Evolutionary conservation across 2,888 invertebrate genomes (phyloP).

Genomic region (Thereva nobilitata): DNA sequence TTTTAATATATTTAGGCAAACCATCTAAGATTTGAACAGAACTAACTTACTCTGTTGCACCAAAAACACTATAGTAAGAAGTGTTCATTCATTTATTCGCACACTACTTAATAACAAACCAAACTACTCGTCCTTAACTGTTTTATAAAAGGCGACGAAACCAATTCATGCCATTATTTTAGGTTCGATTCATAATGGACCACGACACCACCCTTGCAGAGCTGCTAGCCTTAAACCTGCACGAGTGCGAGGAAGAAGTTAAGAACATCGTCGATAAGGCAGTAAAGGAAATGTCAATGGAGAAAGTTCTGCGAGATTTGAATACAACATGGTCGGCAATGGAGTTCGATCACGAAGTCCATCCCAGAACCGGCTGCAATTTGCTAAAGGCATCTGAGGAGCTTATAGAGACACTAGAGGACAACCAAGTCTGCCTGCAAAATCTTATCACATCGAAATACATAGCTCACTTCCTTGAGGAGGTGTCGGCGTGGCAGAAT

Average conservation of each 20-base stretch:
- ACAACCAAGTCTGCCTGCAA: constrained; percentile 94
- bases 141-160: not conserved
- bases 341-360: constrained; percentile 90
- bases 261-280: constrained; percentile 98
- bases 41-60: too few relatives aligned
- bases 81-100: too few relatives aligned
- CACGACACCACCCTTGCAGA: constrained; percentile 90
- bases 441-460: constrained; percentile 96
- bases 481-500: constrained; percentile 93
- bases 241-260: constrained; percentile 96
- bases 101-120: too few relatives aligned
- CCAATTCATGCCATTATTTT: constrained; percentile 39
- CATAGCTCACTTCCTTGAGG: constrained; percentile 92
- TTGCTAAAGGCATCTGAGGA: constrained; percentile 91
- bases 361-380: constrained; percentile 83
- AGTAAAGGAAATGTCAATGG: constrained; percentile 98
- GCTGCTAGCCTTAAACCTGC: constrained; percentile 85
- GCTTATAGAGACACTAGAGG: constrained; percentile 94
- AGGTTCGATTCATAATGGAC: constrained; percentile 95
- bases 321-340: constrained; percentile 87
- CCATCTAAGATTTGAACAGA: too few relatives aligned
- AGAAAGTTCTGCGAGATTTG: constrained; percentile 88
- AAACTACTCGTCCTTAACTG: too few relatives aligned
- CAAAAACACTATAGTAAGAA: too few relatives aligned
- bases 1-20: too few relatives aligned